Percentiles rank a stretch among this genome's conserved stretches.
Evolutionary conservation across 2,797 vertebrate genomes (phyloP).

Genomic region (Amblyraja radiata): DNA sequence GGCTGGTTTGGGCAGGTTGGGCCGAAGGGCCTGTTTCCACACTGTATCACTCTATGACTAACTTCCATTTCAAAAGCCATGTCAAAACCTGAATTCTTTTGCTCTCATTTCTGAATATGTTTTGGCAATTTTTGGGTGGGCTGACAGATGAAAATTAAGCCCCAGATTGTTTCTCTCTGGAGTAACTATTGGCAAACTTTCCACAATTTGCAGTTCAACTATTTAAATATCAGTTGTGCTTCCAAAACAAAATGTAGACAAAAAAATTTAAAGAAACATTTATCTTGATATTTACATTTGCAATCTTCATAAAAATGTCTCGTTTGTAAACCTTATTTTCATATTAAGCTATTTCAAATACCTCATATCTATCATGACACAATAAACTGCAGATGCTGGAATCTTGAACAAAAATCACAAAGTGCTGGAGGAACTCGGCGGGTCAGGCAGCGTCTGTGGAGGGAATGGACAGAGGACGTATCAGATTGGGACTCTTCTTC

Average conservation of each 20-base stretch:
- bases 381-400: too few species aligned
- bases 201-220: background rate
- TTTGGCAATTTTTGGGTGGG: background rate
- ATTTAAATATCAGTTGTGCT: background rate
- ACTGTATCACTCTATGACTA: too few species aligned
- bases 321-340: background rate
- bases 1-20: too few species aligned
- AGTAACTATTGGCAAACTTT: background rate
- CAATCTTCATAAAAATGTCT: background rate
- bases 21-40: too few species aligned
- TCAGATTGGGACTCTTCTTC: too few species aligned
- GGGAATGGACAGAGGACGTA: too few species aligned
- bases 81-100: background rate
- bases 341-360: background rate
- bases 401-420: too few species aligned
- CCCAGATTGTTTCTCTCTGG: background rate
- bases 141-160: background rate
- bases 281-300: background rate
- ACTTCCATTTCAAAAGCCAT: background rate
- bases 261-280: background rate
- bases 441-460: too few species aligned
- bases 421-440: too few species aligned
- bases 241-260: background rate
- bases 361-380: too few species aligned
- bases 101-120: background rate